A percentile compares a stretch with the other conserved stretches of the same genome.
These are phyloP conservation scores for Trachythela sp. DNA, from an alignment of 64 coral and sea anemone species.

Conservation along the genomic window DNA sequence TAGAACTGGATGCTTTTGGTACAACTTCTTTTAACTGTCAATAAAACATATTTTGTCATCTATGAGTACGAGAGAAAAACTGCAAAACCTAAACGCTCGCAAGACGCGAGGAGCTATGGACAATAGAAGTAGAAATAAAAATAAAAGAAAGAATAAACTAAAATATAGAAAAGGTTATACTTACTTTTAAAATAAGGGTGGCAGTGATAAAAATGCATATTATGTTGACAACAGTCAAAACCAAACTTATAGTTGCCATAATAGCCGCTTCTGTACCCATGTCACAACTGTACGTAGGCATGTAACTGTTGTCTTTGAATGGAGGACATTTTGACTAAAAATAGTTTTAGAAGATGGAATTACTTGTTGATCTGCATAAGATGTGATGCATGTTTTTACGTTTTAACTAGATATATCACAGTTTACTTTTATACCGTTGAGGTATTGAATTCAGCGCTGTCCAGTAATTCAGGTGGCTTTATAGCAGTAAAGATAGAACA, in stretches of 20 bases:
- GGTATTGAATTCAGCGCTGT: not conserved
- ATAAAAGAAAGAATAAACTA: too few relatives aligned
- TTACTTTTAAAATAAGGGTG: not conserved
- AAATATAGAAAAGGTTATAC: too few relatives aligned
- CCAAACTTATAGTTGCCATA: slow-evolving; percentile 10
- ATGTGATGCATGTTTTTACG: too few relatives aligned
- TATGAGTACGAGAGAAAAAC: too few relatives aligned
- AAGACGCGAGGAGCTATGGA: too few relatives aligned
- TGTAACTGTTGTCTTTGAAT: slow-evolving; percentile 18
- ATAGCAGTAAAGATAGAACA: not conserved
- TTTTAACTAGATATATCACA: too few relatives aligned
- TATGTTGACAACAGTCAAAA: slow-evolving; percentile 2
- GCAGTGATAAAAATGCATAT: not conserved
- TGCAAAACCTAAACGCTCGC: too few relatives aligned
- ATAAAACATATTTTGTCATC: not conserved
- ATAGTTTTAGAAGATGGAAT: not conserved
- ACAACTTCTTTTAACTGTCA: not conserved
- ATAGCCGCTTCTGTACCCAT: not conserved
- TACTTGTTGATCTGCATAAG: too few relatives aligned
- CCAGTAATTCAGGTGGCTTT: not conserved
- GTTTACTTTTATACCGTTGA: not conserved
- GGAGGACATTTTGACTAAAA: not conserved
- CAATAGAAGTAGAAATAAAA: too few relatives aligned
- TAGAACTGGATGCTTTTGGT: not conserved
- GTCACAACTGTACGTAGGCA: not conserved